Conservation (phyloP, 1,140 invertebrate species). For the Leptinotarsa defecta region DNA sequence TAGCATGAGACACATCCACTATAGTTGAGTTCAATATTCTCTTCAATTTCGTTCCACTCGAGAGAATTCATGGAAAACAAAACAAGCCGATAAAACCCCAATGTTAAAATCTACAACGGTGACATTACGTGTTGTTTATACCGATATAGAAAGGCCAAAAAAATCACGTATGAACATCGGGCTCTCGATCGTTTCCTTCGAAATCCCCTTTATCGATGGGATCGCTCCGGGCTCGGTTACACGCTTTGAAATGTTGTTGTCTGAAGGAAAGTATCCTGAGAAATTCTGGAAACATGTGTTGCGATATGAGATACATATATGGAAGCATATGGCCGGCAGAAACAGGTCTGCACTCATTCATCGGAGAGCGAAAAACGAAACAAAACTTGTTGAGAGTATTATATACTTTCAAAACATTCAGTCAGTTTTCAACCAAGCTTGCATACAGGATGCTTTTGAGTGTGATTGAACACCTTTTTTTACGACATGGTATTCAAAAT, state of each 20-base stretch:
- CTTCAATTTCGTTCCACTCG: not conserved
- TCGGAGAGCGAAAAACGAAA: no score
- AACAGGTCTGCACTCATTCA: constrained; percentile 25
- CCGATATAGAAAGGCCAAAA: not conserved
- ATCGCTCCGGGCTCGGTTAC: constrained; percentile 6
- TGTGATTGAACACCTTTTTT: no score
- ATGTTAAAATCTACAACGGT: not conserved
- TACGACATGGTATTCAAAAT: no score
- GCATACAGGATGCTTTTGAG: no score
- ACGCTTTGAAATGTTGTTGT: constrained; percentile 37
- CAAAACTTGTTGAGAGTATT: no score
- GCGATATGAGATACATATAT: constrained; percentile 36
- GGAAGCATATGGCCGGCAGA: constrained; percentile 25
- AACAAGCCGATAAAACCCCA: not conserved
- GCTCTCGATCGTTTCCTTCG: not conserved
- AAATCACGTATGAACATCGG: constrained; percentile 7
- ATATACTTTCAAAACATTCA: no score
- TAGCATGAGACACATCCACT: not conserved
- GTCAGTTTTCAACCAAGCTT: no score
- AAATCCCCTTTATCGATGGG: constrained; percentile 13
- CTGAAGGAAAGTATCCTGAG: constrained; percentile 32
- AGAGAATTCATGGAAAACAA: not conserved
- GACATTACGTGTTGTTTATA: constrained; percentile 6
- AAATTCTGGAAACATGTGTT: constrained; percentile 35
- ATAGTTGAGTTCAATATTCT: not conserved